Evolutionary conservation across 2,888 invertebrate genomes (phyloP).

Genomic region (Eilema caniola): DNA sequence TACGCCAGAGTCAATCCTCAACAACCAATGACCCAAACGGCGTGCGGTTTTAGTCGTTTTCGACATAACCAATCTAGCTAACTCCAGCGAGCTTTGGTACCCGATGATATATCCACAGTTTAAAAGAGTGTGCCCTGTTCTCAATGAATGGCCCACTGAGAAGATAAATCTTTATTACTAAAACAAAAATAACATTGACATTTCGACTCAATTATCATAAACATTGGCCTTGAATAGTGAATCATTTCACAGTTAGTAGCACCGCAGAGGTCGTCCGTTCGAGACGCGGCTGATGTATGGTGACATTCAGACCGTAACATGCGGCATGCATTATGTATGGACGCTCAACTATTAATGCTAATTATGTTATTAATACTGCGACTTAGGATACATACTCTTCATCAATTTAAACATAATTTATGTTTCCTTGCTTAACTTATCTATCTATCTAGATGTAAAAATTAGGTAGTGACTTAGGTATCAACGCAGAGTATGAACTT

Average conservation of each 20-base stretch:
- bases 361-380: background rate
- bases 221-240: background rate
- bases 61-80: too few species aligned
- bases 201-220: background rate
- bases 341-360: constrained; percentile 1
- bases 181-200: constrained; percentile 5
- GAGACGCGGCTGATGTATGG: background rate
- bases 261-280: background rate
- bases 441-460: background rate
- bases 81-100: too few species aligned
- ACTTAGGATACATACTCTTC: background rate
- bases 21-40: too few species aligned
- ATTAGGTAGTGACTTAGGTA: background rate
- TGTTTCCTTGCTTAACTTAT: background rate
- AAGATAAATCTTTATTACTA: background rate
- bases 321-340: background rate
- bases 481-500: too few species aligned
- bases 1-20: too few species aligned
- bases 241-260: constrained; percentile 5
- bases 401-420: background rate
- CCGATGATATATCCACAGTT: too few species aligned
- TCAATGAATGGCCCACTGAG: background rate
- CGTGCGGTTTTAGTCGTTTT: too few species aligned
- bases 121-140: too few species aligned
- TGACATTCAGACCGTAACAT: constrained; percentile 1